These are phyloP conservation scores for Sinotaia quadrata DNA, from an alignment of 2,888 invertebrate genomes.

Conservation along the genomic window DNA sequence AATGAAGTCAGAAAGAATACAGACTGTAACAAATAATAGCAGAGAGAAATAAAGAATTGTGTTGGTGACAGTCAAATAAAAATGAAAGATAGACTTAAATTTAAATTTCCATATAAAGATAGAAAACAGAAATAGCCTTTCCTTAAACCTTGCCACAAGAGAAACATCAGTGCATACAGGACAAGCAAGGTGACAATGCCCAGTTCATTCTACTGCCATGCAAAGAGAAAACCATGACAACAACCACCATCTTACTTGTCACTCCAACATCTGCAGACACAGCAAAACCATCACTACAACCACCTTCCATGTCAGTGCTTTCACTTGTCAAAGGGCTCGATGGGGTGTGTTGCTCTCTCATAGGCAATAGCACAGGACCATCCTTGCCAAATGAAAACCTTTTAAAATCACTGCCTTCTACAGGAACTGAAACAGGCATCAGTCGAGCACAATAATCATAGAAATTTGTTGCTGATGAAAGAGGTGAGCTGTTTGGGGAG, in stretches of 20 bases:
- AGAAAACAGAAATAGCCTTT: too few relatives aligned
- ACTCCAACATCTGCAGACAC: slow-evolving; percentile 1
- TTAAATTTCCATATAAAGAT: too few relatives aligned
- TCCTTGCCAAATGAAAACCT: too few relatives aligned
- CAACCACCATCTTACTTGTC: slow-evolving; percentile 21
- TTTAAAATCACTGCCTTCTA: too few relatives aligned
- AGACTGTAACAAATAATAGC: too few relatives aligned
- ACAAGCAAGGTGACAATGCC: too few relatives aligned
- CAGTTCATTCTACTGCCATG: background rate
- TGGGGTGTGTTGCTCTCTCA: background rate
- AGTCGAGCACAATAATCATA: background rate
- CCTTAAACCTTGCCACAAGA: too few relatives aligned
- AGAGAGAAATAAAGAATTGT: too few relatives aligned
- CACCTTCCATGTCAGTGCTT: background rate
- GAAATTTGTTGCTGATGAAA: background rate
- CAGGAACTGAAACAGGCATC: slow-evolving; percentile 7
- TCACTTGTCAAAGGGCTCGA: background rate
- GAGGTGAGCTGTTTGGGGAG: background rate
- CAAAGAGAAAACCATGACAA: slow-evolving; percentile 1
- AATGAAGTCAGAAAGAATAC: too few relatives aligned
- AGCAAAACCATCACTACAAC: background rate
- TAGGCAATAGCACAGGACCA: background rate
- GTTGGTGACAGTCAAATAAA: too few relatives aligned
- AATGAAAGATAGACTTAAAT: too few relatives aligned
- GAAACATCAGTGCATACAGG: too few relatives aligned